These are phyloP conservation scores for Epinephelus awoara DNA, from an alignment of 2,797 vertebrate genomes.

Conservation along the genomic window DNA sequence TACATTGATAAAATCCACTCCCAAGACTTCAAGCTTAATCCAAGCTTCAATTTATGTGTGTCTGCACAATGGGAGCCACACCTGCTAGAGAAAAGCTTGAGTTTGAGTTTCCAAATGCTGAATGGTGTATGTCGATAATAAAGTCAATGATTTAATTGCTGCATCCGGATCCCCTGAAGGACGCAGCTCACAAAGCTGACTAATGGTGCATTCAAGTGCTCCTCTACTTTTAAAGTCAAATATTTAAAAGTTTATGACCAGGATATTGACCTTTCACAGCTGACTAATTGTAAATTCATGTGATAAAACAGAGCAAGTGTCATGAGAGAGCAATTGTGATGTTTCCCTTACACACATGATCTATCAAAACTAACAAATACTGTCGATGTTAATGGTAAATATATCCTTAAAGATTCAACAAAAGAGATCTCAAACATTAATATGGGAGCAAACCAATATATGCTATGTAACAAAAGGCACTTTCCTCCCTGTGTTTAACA, in stretches of 20 bases:
- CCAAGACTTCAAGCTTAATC: slow-evolving; percentile 31
- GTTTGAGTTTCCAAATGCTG: slow-evolving; percentile 11
- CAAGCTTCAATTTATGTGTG: slow-evolving; percentile 10
- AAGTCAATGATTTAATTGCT: slow-evolving; percentile 29
- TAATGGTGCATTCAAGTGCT: slow-evolving; percentile 47
- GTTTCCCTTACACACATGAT: background rate
- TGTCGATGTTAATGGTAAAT: background rate
- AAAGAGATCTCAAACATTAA: too few relatives aligned
- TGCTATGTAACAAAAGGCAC: too few relatives aligned
- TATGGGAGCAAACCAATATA: too few relatives aligned
- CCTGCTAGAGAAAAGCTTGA: background rate
- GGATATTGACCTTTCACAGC: slow-evolving; percentile 30
- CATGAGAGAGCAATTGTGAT: background rate
- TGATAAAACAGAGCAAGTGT: slow-evolving; percentile 10
- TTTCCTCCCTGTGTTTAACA: background rate
- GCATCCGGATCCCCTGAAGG: slow-evolving; percentile 10
- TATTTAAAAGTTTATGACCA: slow-evolving; percentile 44
- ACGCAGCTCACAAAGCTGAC: slow-evolving; percentile 31
- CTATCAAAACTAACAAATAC: background rate
- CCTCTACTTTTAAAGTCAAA: slow-evolving; percentile 38
- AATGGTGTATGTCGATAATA: slow-evolving; percentile 23
- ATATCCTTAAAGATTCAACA: too few relatives aligned
- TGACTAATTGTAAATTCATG: slow-evolving; percentile 25
- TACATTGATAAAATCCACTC: slow-evolving; percentile 58
- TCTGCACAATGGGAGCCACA: background rate